Evolutionary conservation across 1,140 invertebrate genomes (phyloP), one percentile per base, ranked within the genome.

Genomic region (Drosophila bifasciata): DNA sequence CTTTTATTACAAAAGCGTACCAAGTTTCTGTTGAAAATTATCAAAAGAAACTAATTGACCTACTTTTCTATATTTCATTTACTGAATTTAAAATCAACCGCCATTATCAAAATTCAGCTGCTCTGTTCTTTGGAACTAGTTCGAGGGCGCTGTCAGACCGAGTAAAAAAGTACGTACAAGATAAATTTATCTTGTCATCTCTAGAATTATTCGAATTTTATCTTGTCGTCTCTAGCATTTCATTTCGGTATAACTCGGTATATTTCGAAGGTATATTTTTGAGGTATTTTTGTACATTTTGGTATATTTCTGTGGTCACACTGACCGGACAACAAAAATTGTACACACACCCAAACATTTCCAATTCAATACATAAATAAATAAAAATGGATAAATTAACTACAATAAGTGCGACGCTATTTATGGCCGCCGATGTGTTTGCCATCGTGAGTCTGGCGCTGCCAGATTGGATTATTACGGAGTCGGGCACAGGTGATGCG

Each of bases 381-480:
- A 59, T 21, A 56, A 49, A 60, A 60, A 80, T 98, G 97, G 97
- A 98, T 93, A 97, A 97, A 92, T 92, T 98, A 78, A 98, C 97
- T 9, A 93, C 97, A 67, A 98, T 98, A 79, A 98, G 97, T 11
- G 97, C 97, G 3, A 96, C 97, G 16, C 92, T 99, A 41, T 99
- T 99, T 92, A 93, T 98, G 91, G 95, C 96, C 28, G 97, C 97
- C 39, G 97, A 98, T 94, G 94, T 98, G 43, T 98, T 98, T 94
- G 97, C 97, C 19, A 96, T 98, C 66, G 94, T 97, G 0, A 98
- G 97, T 92, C 93, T 99, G 70, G 96, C 97, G 5, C 96, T 98
- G 94, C 97, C 98, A 40, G 97, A 98, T 92, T 99, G 98, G 98
- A 98, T 99, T 83, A 96, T 98, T 36, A 97, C 97, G 5, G 97